Conservation (phyloP, 2,113 vertebrate species). For the Acrocephalus arundinaceus region DNA sequence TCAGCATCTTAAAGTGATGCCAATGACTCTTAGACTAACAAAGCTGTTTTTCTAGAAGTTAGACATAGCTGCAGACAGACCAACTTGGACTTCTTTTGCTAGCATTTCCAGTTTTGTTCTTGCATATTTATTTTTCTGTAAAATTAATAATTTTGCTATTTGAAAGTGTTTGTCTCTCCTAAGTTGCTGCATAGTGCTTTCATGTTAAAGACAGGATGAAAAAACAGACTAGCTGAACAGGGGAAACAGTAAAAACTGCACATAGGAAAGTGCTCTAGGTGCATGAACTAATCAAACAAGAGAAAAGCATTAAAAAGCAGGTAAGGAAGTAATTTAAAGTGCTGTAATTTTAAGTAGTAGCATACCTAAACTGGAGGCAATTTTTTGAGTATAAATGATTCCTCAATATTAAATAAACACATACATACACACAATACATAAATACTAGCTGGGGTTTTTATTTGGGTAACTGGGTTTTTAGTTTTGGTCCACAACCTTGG, state of each 20-base stretch:
- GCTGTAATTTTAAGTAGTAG: not conserved
- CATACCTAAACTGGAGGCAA: not conserved
- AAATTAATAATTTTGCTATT: not conserved
- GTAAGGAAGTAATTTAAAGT: conserved; percentile 13
- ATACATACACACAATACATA: not conserved
- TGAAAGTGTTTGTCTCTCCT: not conserved
- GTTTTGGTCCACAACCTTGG: not conserved
- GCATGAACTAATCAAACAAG: not conserved
- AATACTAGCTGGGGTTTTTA: not conserved
- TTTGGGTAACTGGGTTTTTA: not conserved
- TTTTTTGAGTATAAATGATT: not conserved
- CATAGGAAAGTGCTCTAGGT: not conserved
- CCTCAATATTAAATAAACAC: not conserved
- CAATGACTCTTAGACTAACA: not conserved
- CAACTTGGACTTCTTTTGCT: not conserved
- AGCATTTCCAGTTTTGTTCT: not conserved
- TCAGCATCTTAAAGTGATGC: not conserved
- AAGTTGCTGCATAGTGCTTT: not conserved
- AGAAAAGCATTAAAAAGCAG: not conserved
- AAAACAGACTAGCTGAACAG: not conserved
- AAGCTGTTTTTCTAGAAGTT: not conserved
- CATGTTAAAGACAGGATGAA: not conserved
- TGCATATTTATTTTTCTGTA: not conserved
- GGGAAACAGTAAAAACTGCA: conserved; percentile 1
- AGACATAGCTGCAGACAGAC: not conserved